Evolutionary conservation across 2,888 invertebrate species (phyloP).

Genomic region (Caenorhabditis sinica): DNA sequence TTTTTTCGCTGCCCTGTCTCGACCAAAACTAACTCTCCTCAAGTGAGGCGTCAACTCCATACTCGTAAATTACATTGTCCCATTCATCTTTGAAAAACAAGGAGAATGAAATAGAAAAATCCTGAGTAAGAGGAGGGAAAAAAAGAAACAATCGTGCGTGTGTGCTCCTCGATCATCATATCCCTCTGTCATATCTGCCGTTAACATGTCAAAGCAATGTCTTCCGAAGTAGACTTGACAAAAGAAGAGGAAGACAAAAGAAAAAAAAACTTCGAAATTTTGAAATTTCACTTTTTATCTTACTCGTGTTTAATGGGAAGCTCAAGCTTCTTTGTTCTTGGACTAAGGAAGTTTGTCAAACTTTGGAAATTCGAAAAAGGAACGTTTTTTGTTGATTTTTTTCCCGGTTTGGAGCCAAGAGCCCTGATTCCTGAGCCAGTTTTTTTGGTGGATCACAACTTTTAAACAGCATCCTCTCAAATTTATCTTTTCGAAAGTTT

Average conservation of each 20-base stretch:
- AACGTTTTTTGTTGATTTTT: constrained; percentile 22
- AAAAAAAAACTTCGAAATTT: not conserved
- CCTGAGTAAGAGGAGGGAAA: constrained; percentile 13
- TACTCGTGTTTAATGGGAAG: constrained; percentile 14
- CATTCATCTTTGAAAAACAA: constrained; percentile 58
- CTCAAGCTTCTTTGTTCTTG: not conserved
- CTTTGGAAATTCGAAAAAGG: not conserved
- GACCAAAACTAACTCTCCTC: constrained; percentile 49
- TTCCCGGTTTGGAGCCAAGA: constrained; percentile 9
- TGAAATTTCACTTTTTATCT: constrained; percentile 12
- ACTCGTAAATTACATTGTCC: constrained; percentile 60
- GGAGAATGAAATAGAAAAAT: constrained; percentile 38
- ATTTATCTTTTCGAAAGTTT: constrained; percentile 57
- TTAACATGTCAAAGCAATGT: constrained; percentile 57
- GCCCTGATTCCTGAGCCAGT: not conserved
- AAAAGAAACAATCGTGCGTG: constrained; percentile 52
- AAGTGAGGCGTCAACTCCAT: constrained; percentile 59
- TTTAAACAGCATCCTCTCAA: constrained; percentile 37
- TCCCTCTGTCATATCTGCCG: constrained; percentile 47
- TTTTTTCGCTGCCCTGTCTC: constrained; percentile 8
- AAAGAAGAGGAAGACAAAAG: not conserved
- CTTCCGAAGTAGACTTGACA: constrained; percentile 19
- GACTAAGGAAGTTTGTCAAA: constrained; percentile 2
- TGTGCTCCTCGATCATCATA: constrained; percentile 54
- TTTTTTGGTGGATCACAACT: constrained; percentile 37